Evolutionary conservation across 2,113 vertebrate species (phyloP).

Genomic region (Amphiprion ocellaris): DNA sequence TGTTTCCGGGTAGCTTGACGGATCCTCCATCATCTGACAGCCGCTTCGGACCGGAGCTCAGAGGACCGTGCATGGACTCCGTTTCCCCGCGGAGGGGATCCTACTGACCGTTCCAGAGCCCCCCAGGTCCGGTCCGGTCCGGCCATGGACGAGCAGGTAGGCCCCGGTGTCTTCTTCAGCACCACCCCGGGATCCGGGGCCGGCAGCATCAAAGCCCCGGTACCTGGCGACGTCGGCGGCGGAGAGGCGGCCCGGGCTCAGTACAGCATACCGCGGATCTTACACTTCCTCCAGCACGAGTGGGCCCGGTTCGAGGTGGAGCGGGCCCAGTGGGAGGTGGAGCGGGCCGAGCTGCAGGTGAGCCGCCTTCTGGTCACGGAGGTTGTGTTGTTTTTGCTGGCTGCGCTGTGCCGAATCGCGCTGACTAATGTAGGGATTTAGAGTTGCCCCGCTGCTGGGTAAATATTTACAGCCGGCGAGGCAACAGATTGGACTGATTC

Average conservation of each 20-base stretch:
- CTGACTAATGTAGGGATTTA: no score
- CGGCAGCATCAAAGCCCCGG: constrained; percentile 76
- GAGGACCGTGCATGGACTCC: constrained; percentile 31
- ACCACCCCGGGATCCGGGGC: constrained; percentile 83
- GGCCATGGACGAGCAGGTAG: constrained; percentile 97
- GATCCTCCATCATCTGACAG: constrained; percentile 47
- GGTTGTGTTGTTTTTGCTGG: constrained; percentile 5
- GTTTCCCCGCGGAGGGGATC: background rate
- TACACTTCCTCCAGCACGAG: constrained; percentile 97
- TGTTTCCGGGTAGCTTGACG: background rate
- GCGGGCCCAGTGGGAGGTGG: constrained; percentile 93
- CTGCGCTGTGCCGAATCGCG: background rate
- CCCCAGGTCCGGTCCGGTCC: constrained; percentile 68
- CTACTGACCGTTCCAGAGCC: constrained; percentile 45
- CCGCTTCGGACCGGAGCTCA: constrained; percentile 39
- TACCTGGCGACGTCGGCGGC: constrained; percentile 81
- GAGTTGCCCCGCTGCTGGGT: no score
- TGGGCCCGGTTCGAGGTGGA: constrained; percentile 97
- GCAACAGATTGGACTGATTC: no score
- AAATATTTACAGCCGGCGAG: no score
- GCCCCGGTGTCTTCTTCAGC: constrained; percentile 93
- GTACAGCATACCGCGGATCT: constrained; percentile 94
- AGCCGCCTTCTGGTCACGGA: constrained; percentile 16
- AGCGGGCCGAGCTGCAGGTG: constrained; percentile 96
- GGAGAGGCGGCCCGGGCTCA: constrained; percentile 88